phyloP scores from a whole-genome alignment of 35 echinoderm and acorn worm genomes.

The Strongylocentrotus purpuratus region DNA sequence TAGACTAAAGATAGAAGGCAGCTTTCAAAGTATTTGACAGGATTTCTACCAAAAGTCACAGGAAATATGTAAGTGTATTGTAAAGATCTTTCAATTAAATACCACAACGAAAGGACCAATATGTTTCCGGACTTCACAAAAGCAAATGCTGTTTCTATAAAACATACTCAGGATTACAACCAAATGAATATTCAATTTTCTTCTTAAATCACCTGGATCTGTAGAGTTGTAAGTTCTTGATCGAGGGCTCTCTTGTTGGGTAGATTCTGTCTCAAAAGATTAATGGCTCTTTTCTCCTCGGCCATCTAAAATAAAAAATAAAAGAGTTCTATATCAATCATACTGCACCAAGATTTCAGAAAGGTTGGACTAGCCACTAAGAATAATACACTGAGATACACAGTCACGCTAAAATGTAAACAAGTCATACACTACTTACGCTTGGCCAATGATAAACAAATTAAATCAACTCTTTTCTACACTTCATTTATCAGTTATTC shows the following conservation, averaged over 20 bases:
- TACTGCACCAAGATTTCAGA: neutral
- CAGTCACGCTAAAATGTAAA: no score
- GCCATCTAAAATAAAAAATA: constrained; percentile 50
- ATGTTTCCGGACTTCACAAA: no score
- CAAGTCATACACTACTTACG: no score
- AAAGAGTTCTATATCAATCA: neutral
- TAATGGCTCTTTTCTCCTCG: constrained; percentile 94
- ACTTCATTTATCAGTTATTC: no score
- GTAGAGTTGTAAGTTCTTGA: constrained; percentile 89
- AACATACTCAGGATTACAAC: neutral
- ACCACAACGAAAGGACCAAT: neutral
- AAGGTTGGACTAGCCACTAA: no score
- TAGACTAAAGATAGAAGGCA: no score
- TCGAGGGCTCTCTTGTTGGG: constrained; percentile 98
- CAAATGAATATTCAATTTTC: neutral
- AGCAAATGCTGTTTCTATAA: neutral
- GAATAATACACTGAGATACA: no score
- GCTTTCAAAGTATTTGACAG: no score
- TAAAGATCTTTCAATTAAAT: neutral
- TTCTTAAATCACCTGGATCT: constrained; percentile 84
- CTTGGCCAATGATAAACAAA: no score
- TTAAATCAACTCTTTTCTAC: no score
- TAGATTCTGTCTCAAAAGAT: constrained; percentile 75
- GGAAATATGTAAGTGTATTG: no score
- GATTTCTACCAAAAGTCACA: no score